Conservation (phyloP, 2,888 invertebrate genomes). For the Lithophane semibrunnea region DNA sequence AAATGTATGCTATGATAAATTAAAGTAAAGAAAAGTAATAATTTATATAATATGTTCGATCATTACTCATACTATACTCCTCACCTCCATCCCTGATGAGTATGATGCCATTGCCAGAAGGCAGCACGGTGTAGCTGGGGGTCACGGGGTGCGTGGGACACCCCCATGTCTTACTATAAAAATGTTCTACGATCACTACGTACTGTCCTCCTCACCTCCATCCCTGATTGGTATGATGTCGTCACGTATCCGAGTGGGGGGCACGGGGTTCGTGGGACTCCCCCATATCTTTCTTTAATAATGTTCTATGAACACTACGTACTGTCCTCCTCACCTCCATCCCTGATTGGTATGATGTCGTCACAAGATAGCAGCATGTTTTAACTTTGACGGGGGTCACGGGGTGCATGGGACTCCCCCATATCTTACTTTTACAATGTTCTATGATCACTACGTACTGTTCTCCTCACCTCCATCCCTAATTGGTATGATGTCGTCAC, state of each 20-base stretch:
- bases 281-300: background rate
- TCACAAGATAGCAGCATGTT: constrained; percentile 82
- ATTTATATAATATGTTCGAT: no score
- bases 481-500: constrained; percentile 87
- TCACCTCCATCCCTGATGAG: no score
- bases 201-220: constrained; percentile 78
- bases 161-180: background rate
- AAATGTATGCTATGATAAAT: background rate
- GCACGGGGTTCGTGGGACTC: background rate
- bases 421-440: background rate
- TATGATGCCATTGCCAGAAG: no score
- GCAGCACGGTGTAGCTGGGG: no score
- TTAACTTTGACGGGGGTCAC: constrained; percentile 76
- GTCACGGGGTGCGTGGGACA: no score
- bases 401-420: background rate
- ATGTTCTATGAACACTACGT: constrained; percentile 31
- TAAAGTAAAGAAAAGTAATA: no score
- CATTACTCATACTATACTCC: no score
- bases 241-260: constrained; percentile 69
- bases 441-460: constrained; percentile 48
- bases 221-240: constrained; percentile 83
- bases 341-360: constrained; percentile 87
- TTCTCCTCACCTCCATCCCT: constrained; percentile 83
- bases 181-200: constrained; percentile 36
- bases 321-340: constrained; percentile 79